These are phyloP conservation scores for Branchipolynoe longqiensis DNA, from an alignment of 2,888 invertebrate species.

Conservation along the genomic window DNA sequence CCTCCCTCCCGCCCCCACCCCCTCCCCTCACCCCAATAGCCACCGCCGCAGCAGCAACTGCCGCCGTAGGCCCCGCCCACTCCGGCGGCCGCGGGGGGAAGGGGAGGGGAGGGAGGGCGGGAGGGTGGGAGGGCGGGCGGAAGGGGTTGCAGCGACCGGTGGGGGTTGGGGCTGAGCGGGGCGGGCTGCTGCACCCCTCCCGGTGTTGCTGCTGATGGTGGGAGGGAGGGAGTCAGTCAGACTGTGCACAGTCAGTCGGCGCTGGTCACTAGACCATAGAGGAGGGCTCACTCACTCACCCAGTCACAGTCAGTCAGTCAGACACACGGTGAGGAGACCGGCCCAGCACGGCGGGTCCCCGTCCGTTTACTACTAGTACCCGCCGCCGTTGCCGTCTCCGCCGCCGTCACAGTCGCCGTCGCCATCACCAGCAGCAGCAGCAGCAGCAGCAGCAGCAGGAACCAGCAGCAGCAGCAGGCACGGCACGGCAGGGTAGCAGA, in stretches of 20 bases:
- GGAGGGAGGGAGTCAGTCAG: slow-evolving; percentile 39
- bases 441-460: background rate
- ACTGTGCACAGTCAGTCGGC: slow-evolving; percentile 4
- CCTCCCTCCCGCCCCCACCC: slow-evolving; percentile 27
- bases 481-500: background rate
- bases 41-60: background rate
- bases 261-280: slow-evolving; percentile 44
- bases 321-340: no score
- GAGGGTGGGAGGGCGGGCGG: slow-evolving; percentile 5
- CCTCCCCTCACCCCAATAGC: background rate
- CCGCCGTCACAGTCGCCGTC: background rate
- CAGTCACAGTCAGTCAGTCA: no score
- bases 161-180: background rate
- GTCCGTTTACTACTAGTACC: background rate
- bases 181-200: background rate
- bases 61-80: slow-evolving; percentile 32
- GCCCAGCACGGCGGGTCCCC: no score
- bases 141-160: background rate
- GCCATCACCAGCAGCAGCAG: background rate
- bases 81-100: background rate
- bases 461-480: slow-evolving; percentile 16
- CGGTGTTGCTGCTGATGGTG: slow-evolving; percentile 32
- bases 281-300: background rate
- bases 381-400: background rate
- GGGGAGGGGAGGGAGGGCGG: background rate